Percentiles rank a stretch among this genome's conserved stretches.
phyloP scores from a whole-genome alignment of 2,113 vertebrate species.

The Capra hircus region DNA sequence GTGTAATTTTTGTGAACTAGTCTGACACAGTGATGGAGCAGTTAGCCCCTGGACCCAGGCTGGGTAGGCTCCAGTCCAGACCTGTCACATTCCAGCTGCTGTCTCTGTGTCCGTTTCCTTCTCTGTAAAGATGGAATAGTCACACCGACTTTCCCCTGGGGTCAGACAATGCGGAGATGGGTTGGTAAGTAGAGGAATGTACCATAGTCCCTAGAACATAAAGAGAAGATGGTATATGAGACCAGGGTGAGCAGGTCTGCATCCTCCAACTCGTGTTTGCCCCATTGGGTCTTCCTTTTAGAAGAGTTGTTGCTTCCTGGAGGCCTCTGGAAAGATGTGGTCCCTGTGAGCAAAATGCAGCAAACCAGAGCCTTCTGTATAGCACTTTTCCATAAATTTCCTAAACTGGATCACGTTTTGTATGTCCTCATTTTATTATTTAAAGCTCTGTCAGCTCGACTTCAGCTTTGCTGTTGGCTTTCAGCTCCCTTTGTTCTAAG shows the following conservation, averaged over 20 bases:
- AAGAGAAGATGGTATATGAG: accelerated
- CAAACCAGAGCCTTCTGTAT: not conserved
- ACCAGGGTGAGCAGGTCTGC: too few relatives aligned
- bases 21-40: not conserved
- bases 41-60: not conserved
- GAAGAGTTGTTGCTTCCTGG: not conserved
- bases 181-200: not conserved
- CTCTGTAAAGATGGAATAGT: not conserved
- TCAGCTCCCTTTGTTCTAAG: not conserved
- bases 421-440: not conserved
- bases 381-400: not conserved
- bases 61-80: not conserved
- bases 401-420: not conserved
- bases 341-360: not conserved
- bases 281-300: not conserved
- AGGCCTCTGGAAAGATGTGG: not conserved
- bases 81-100: not conserved
- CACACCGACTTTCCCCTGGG: not conserved
- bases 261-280: accelerated
- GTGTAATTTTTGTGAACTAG: not conserved
- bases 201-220: not conserved
- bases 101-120: not conserved
- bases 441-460: not conserved
- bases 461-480: not conserved
- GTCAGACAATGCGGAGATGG: not conserved